Evolutionary conservation across 2,113 vertebrate species (phyloP).

Genomic region (Hystrix cristata): DNA sequence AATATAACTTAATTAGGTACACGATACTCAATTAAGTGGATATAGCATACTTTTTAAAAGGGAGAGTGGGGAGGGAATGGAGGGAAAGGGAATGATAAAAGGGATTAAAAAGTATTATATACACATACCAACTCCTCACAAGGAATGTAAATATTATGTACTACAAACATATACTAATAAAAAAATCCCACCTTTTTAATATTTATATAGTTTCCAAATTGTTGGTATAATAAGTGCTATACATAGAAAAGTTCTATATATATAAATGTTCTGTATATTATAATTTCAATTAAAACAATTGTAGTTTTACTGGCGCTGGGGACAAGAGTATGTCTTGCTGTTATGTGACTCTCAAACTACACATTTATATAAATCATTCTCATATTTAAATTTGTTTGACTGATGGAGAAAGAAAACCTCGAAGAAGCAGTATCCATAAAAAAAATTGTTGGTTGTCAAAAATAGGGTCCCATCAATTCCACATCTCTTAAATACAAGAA

Average conservation of each 20-base stretch:
- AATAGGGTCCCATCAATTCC: neutral
- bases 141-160: neutral
- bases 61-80: neutral
- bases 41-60: neutral
- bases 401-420: neutral
- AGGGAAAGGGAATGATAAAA: neutral
- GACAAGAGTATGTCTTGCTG: neutral
- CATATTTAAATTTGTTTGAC: constrained; percentile 48
- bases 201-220: constrained; percentile 1
- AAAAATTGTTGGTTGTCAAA: constrained; percentile 20
- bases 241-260: neutral
- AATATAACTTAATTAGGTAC: neutral
- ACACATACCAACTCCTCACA: neutral
- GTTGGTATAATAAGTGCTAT: neutral
- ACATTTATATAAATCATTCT: neutral
- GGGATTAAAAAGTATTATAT: neutral
- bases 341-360: neutral
- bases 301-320: neutral
- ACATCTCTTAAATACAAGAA: neutral
- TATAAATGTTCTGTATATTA: neutral
- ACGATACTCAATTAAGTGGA: neutral
- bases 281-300: neutral
- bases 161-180: neutral
- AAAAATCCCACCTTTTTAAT: neutral
- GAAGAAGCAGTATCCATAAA: neutral